Conservation (phyloP, 1,140 invertebrate species). For the Heliconius melpomene region DNA sequence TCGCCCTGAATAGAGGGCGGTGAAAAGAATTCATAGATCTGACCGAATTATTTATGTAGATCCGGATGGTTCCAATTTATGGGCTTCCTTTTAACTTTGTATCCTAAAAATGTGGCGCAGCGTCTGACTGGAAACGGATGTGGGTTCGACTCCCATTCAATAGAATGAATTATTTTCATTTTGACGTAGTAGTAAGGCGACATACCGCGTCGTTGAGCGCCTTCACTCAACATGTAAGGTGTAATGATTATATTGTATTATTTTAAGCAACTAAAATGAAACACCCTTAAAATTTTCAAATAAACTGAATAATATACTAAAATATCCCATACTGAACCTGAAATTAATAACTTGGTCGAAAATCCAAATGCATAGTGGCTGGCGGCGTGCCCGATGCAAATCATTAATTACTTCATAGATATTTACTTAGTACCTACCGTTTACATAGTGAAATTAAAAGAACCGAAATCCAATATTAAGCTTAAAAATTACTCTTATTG, state of each 20-base stretch:
- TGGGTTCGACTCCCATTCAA: no score
- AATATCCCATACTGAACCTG: background rate
- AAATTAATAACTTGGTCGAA: conserved; percentile 22
- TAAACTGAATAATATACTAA: background rate
- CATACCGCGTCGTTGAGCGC: no score
- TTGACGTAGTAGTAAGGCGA: no score
- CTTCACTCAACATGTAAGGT: no score
- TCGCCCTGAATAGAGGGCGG: background rate
- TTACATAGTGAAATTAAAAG: no score
- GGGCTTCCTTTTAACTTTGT: background rate
- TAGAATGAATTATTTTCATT: no score
- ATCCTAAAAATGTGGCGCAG: no score
- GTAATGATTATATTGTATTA: background rate
- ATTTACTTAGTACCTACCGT: background rate
- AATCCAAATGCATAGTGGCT: conserved; percentile 14
- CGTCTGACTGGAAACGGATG: no score
- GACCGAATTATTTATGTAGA: conserved; percentile 2
- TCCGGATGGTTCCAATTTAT: background rate
- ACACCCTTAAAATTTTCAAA: background rate
- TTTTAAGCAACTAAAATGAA: background rate
- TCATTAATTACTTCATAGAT: conserved; percentile 19
- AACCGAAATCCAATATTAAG: no score
- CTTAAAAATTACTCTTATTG: no score
- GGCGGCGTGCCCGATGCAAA: conserved; percentile 17
- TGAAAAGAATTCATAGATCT: background rate